Evolutionary conservation across 2,113 vertebrate genomes (phyloP).

Genomic region (Psilopsiagon aymara): DNA sequence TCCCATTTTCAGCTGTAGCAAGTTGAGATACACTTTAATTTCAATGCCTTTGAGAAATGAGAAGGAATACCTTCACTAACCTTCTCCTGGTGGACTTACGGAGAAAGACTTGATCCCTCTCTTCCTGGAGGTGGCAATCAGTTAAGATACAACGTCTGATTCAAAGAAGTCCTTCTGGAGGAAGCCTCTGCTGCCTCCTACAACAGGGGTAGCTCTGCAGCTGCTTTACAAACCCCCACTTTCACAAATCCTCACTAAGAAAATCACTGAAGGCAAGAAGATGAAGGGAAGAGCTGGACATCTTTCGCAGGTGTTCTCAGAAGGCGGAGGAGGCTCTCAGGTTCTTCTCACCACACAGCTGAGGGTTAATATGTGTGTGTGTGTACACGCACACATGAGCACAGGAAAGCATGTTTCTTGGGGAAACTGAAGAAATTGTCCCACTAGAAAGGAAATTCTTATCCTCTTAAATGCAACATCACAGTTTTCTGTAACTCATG

Average conservation of each 20-base stretch:
- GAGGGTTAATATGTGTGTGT: background rate
- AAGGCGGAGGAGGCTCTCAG: background rate
- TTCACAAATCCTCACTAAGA: background rate
- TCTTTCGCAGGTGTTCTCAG: background rate
- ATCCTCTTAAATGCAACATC: background rate
- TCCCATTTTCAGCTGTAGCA: background rate
- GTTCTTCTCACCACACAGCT: background rate
- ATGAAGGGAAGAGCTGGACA: background rate
- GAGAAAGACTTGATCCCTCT: background rate
- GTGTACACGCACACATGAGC: background rate
- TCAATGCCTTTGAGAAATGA: background rate
- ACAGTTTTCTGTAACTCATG: background rate
- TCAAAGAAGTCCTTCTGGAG: background rate
- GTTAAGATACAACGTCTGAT: background rate
- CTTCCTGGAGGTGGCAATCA: background rate
- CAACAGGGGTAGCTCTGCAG: background rate
- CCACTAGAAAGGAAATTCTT: background rate
- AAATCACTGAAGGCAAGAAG: background rate
- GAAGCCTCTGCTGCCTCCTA: background rate
- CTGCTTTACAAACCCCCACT: background rate
- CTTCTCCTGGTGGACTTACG: background rate
- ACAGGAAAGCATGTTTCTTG: background rate
- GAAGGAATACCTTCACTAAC: background rate
- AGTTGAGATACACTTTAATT: background rate
- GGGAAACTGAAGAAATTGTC: background rate